Conservation (phyloP, 2,888 invertebrate genomes). For the Merodon equestris region DNA sequence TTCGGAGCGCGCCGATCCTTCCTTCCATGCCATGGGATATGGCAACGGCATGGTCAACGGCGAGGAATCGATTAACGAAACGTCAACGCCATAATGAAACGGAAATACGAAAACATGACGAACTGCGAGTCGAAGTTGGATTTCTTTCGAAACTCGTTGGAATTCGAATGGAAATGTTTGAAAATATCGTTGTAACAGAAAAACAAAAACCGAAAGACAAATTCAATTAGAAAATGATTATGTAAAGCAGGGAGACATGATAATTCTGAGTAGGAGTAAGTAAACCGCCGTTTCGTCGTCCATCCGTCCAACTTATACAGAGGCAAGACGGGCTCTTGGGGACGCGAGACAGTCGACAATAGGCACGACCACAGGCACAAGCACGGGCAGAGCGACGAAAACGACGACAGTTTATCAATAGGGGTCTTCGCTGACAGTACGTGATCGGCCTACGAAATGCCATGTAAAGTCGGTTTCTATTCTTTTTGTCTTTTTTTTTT, state of each 20-base stretch:
- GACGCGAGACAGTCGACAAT: conserved; percentile 31
- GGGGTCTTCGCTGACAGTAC: conserved; percentile 63
- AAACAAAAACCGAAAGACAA: conserved; percentile 7
- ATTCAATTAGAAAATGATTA: conserved; percentile 38
- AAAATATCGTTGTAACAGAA: background rate
- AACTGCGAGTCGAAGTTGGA: conserved; percentile 16
- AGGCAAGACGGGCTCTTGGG: conserved; percentile 4
- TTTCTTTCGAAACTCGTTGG: conserved; percentile 33
- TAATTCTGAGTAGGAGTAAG: too few species aligned
- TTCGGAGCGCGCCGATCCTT: conserved; percentile 32
- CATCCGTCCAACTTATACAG: background rate
- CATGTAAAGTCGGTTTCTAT: conserved; percentile 54
- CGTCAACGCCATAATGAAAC: conserved; percentile 56
- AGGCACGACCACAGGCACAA: conserved; percentile 2
- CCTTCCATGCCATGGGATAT: conserved; percentile 39
- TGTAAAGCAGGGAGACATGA: conserved; percentile 55
- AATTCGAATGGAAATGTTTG: conserved; percentile 38
- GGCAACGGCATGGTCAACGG: too few species aligned
- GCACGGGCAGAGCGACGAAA: conserved; percentile 35
- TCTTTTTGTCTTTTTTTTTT: conserved; percentile 16
- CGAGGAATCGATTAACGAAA: conserved; percentile 34
- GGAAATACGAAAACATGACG: conserved; percentile 57
- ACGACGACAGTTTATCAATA: conserved; percentile 66
- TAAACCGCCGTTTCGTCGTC: too few species aligned
- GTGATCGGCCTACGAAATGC: conserved; percentile 63